Base-by-base conservation (phyloP, 2,113 vertebrate species). In the Eonycteris spelaea region DNA sequence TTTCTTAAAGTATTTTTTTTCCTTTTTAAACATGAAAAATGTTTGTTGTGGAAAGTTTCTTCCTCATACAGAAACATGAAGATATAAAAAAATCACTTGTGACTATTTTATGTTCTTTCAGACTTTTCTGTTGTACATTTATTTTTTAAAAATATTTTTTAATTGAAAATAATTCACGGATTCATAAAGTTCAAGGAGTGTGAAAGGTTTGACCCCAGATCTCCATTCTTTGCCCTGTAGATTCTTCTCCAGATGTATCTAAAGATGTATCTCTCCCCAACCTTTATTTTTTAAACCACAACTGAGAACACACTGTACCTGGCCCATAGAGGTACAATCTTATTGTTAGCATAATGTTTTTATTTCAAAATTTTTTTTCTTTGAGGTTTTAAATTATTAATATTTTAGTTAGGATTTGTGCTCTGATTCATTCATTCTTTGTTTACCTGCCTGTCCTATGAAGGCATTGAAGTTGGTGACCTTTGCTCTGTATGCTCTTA, bases 21-120 rank as follows among this genome's bases (percentile, higher is more conserved):
- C 35, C 22, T 79, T 28, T 74, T 96, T 92, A 90, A 91, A 86
- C 38, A 45, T 78, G 61, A 80, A 84, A 83, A 82, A 55, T 96
- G 30, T 33, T 95, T 83, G 63, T 86, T 61, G 21, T 93, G 11
- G 45, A 73, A 85, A 96, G 33, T 79, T 75, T 51, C 35, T 90
- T 73, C 6, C 7, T 93, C 26, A 79, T 61, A 79, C 9, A 87
- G 35, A 95, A 68, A 90, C 19, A 24, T 24, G 67, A 82, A 83
- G 24, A 83, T 67, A 78, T 21, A 82, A 71, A 33, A 94, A 71
- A 51, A 19, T 88, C 38, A 45, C 18, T 53, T 91, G 15, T 61
- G 38, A 86, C 78, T 35, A 91, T 90, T 90, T 86, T 79, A 65
- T 51, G 7, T 93, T 79, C 53, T 70, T 89, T 2, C 21, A 77